phyloP scores from a whole-genome alignment of 2,797 vertebrate genomes.

The Phrynocephalus vlangalii region DNA sequence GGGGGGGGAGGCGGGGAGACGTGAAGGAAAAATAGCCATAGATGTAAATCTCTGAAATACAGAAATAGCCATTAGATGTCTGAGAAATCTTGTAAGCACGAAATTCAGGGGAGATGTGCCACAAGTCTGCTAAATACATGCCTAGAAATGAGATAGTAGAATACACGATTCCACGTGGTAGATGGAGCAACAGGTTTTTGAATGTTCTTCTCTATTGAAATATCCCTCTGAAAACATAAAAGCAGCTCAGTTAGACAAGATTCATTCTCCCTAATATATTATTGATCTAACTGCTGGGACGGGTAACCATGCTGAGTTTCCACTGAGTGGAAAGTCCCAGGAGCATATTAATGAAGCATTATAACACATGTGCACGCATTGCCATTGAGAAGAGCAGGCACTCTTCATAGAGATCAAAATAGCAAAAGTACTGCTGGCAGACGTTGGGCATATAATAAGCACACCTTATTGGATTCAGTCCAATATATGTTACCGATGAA shows the following conservation, averaged over 20 bases:
- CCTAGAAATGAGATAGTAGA: neutral
- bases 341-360: no score
- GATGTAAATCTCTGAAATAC: neutral
- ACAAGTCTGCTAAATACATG: no score
- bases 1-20: neutral
- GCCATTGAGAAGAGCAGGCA: no score
- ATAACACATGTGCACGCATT: no score
- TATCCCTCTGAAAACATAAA: neutral
- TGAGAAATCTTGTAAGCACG: neutral
- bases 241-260: neutral
- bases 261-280: neutral
- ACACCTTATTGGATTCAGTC: neutral
- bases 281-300: neutral
- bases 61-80: neutral
- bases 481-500: neutral
- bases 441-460: no score
- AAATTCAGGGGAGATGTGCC: no score
- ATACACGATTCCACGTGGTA: neutral
- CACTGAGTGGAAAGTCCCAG: no score
- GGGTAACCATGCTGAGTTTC: no score
- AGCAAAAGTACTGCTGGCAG: no score
- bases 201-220: neutral
- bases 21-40: neutral
- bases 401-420: no score
- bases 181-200: neutral